phyloP scores from a whole-genome alignment of 2,113 vertebrate species.

The Ciconia maguari region DNA sequence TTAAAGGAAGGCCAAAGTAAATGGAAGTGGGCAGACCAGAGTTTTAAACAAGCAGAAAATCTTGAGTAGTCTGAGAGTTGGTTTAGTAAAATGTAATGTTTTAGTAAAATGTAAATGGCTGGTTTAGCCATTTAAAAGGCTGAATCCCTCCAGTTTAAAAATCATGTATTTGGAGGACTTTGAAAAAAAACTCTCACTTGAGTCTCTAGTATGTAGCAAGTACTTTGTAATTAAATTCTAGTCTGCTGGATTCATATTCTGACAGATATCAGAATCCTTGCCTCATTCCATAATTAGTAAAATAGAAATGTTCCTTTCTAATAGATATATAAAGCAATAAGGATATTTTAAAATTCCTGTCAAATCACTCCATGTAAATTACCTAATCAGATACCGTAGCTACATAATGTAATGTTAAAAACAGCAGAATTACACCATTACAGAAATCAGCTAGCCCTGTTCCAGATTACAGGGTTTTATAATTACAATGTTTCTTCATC shows the following conservation, averaged over 20 bases:
- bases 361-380: constrained; percentile 48
- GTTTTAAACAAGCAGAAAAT: background rate
- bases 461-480: constrained; percentile 37
- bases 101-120: too few species aligned
- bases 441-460: constrained; percentile 15
- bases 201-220: background rate
- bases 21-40: background rate
- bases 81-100: background rate
- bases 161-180: background rate
- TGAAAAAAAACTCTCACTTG: background rate
- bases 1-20: background rate
- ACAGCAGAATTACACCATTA: constrained; percentile 15
- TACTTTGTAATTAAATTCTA: constrained; percentile 22
- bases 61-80: background rate
- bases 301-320: constrained; percentile 39
- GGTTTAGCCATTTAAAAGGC: background rate
- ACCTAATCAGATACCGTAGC: constrained; percentile 37
- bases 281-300: constrained; percentile 27
- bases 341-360: constrained; percentile 49
- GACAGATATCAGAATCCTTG: background rate
- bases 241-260: constrained; percentile 2
- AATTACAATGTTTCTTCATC: constrained; percentile 41
- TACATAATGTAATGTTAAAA: constrained; percentile 55
- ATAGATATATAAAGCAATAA: constrained; percentile 22
- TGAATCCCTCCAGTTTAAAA: background rate